phyloP scores from a whole-genome alignment of 2,113 vertebrate species.

The Muntiacus reevesi region DNA sequence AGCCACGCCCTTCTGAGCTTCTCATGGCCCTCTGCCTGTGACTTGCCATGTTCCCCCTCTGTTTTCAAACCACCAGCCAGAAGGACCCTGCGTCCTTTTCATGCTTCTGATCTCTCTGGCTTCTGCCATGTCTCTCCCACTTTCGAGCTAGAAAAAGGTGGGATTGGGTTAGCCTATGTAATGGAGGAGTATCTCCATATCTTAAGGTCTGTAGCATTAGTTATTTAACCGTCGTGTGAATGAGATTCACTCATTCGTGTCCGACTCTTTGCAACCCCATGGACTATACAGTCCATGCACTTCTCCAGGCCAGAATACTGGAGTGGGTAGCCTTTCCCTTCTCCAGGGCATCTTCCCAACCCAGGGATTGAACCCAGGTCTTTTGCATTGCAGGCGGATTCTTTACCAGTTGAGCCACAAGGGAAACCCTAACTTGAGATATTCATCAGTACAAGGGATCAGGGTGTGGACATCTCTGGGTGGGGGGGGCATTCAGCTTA shows the following conservation, averaged over 20 bases:
- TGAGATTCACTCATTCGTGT: background rate
- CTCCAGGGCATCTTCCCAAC: no score
- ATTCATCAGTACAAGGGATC: background rate
- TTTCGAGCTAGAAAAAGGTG: accelerated
- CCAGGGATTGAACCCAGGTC: background rate
- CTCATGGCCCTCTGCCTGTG: accelerated
- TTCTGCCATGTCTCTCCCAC: background rate
- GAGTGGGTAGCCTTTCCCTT: no score
- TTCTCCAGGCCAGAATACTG: no score
- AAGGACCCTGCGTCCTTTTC: no score
- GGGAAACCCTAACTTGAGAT: background rate
- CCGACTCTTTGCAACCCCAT: no score
- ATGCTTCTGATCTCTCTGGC: accelerated
- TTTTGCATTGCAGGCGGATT: background rate
- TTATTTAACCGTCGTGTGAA: accelerated
- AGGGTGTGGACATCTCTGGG: background rate
- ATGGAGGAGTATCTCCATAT: accelerated
- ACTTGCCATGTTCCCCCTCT: accelerated
- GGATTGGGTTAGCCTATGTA: background rate
- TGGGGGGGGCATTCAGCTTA: no score
- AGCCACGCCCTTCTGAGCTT: accelerated
- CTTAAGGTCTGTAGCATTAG: accelerated
- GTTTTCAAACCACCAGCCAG: background rate
- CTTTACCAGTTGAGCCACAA: background rate
- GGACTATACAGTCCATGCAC: no score